Percentiles rank a stretch among this genome's conserved stretches.
Evolutionary conservation across 2,113 vertebrate genomes (phyloP).

Genomic region (Eidolon helvum): DNA sequence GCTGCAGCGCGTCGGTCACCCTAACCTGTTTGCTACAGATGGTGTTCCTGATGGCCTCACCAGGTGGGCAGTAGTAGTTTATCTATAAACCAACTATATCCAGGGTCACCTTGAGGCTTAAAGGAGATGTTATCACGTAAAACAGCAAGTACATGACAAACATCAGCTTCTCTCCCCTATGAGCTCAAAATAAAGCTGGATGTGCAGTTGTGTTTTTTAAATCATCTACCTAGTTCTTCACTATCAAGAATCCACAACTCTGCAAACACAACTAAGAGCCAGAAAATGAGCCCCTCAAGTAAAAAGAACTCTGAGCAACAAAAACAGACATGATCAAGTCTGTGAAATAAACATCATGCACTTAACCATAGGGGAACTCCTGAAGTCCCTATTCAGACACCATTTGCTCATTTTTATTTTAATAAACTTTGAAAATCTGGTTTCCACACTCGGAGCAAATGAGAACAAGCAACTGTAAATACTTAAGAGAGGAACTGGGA

Average conservation of each 20-base stretch:
- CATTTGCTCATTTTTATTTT: not conserved
- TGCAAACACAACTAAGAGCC: not conserved
- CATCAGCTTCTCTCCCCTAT: not conserved
- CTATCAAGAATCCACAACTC: not conserved
- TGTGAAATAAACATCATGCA: not conserved
- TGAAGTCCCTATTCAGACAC: not conserved
- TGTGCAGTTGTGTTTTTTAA: not conserved
- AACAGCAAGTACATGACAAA: not conserved
- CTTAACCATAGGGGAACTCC: not conserved
- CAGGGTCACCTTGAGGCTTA: not conserved
- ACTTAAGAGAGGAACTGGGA: not conserved
- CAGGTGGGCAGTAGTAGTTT: not conserved
- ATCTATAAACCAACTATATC: not conserved
- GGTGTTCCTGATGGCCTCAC: not conserved
- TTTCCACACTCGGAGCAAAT: not conserved
- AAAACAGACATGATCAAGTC: not conserved
- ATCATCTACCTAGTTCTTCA: not conserved
- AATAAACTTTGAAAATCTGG: not conserved
- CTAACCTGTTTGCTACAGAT: not conserved
- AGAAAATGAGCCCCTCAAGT: not conserved
- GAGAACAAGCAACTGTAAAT: not conserved
- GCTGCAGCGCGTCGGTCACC: not conserved
- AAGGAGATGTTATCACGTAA: not conserved
- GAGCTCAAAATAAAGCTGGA: not conserved
- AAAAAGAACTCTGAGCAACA: not conserved